These are phyloP conservation scores for Proteles cristata DNA, from an alignment of 2,113 vertebrate genomes.

Conservation along the genomic window DNA sequence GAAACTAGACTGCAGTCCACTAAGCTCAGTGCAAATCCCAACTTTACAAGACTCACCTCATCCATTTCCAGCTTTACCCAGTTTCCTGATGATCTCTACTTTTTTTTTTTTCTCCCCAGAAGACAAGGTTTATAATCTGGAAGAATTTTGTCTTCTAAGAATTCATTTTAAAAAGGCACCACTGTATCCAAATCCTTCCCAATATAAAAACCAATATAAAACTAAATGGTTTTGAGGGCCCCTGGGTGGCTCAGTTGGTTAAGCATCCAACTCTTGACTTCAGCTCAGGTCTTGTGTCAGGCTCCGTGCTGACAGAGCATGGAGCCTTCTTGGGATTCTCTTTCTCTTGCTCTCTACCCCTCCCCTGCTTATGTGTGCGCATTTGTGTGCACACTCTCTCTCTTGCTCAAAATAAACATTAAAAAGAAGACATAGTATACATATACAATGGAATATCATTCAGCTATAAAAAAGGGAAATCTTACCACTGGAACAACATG, in stretches of 20 bases:
- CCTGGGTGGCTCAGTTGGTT: too few species aligned
- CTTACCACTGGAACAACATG: not conserved
- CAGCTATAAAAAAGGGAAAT: not conserved
- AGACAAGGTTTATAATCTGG: not conserved
- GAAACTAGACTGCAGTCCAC: not conserved
- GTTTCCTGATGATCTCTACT: not conserved
- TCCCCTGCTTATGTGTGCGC: too few species aligned
- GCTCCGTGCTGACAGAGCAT: too few species aligned
- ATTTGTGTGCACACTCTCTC: too few species aligned
- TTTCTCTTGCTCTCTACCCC: too few species aligned
- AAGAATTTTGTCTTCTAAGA: not conserved
- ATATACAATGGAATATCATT: not conserved
- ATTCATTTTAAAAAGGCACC: not conserved
- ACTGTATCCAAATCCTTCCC: not conserved
- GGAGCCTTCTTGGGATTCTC: too few species aligned
- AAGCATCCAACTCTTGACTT: too few species aligned
- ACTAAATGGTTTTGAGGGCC: not conserved
- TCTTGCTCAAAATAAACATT: too few species aligned
- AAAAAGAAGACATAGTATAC: not conserved
- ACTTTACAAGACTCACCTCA: not conserved
- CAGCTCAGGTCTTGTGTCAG: too few species aligned
- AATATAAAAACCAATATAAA: not conserved
- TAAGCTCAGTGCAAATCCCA: not conserved
- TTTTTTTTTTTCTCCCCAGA: not conserved
- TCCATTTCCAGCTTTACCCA: not conserved